Base-by-base conservation (phyloP, 2,113 vertebrate genomes). In the Cynocephalus volans region DNA sequence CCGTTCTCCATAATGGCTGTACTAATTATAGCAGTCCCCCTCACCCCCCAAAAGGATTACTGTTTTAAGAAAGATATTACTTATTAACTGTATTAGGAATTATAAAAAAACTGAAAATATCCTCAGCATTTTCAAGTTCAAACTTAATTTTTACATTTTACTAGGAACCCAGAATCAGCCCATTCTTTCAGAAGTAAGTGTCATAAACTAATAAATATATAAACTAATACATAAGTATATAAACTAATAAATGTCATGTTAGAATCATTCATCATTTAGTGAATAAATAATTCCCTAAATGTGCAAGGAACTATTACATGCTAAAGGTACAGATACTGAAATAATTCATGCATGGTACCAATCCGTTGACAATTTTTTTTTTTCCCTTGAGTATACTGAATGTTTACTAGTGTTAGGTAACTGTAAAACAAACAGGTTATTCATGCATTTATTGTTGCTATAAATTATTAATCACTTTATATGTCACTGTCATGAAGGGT, bases 391-490 rank as follows among this genome's bases (percentile, higher is more conserved):
- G 3, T 33, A 41, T 12, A 65, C 33, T 45, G 14, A 76, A 72
- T 95, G 48, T 67, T 41, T 84, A 50, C 41, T 45, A 19, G 19
- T 70, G 64, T 93, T 52, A 36, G 48, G 36, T 31, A 6, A 67
- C 65, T 41, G 41, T 41, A 41, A 41, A 41, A 41, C 41, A 41
- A 41, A 41, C 41, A 41, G 41, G 41, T 41, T 91, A 4, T 54
- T 80, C 21, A 26, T 81, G 6, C 11, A 45, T 28, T 93, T 21
- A 26, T 77, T 97, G 50, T 88, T 81, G 17, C 41, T 82, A 17
- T 94, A 90, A 94, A 96, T 50, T 97, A 76, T 73, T 95, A 82
- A 88, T 77, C n/a, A 67, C 36, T 86, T 82, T 92, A 73, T 82
- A 41, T 62, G 36, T 77, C 26, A 60, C 18, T 85, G 5, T 90